Base-by-base conservation (phyloP, 2,797 vertebrate species). In the Acanthis flammea region DNA sequence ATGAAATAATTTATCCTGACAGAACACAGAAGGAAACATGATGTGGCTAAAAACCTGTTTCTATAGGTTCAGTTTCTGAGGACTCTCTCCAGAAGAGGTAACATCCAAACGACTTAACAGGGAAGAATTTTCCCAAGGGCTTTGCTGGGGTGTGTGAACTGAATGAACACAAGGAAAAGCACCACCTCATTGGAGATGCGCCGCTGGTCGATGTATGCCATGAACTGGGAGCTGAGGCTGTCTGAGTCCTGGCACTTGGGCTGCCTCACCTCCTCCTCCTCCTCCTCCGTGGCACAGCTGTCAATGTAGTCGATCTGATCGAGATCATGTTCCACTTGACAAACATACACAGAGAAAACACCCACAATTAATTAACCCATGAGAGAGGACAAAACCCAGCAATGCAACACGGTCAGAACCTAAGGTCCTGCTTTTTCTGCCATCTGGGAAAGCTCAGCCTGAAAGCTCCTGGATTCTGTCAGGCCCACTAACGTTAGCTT, bases 221-320 rank as follows among this genome's bases (percentile, higher is more conserved):
- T 98, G 91, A 99, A 99, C 91, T 99, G 99, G 28, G 99, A 99
- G 97, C 99, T 99, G 72, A 99, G 99, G 97, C 99, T 99, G 96
- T 97, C 92, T 18, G 97, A 86, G 54, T 98, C 98, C 88, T 90
- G 35, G 86, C 96, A 93, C 94, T 96, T 98, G 95, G 97, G 96
- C 57, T 98, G 97, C 84, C 98, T 97, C 86, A 84, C 91, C 85
- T 98, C 98, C 9, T 98, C 97, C 19, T 99, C 99, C 19, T 99
- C 99, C 57, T 99, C 99, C 80, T 99, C 99, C 1, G 98, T 98
- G 16, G 97, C 97, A 94, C 98, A 99, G 98, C 98, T 99, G 97
- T 99, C 99, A 42, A 99, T 99, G 95, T 98, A 99, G 98, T 99
- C 99, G 1, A 99, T 99, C 97, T 99, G 99, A 94, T 99, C 99